Evolutionary conservation across 2,888 invertebrate genomes (phyloP).

Genomic region (Callinectes sapidus): DNA sequence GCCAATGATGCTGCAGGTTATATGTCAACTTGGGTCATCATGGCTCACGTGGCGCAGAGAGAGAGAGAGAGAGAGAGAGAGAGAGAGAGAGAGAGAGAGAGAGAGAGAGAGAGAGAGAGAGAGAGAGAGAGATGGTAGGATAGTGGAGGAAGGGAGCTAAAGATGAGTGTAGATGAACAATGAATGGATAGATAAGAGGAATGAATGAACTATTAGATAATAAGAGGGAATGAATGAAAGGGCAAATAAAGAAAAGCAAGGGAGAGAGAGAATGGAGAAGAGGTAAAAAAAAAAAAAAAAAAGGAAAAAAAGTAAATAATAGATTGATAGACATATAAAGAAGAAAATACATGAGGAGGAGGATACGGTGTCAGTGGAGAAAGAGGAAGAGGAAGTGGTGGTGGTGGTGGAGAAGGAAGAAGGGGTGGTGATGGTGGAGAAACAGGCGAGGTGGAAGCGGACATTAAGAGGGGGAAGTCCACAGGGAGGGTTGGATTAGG

Average conservation of each 20-base stretch:
- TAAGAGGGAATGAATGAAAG: background rate
- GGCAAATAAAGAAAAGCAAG: background rate
- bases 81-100: conserved; percentile 25
- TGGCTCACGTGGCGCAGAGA: background rate
- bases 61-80: conserved; percentile 25
- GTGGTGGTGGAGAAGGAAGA: no score
- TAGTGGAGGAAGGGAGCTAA: no score
- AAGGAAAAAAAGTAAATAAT: background rate
- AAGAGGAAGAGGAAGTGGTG: no score
- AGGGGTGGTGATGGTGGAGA: no score
- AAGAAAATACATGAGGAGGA: background rate
- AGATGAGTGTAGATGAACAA: background rate
- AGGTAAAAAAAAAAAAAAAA: background rate
- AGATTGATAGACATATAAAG: background rate
- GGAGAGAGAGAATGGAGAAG: background rate
- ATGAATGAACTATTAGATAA: background rate
- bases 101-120: conserved; percentile 25
- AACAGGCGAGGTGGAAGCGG: no score
- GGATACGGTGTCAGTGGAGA: no score
- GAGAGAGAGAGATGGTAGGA: conserved; percentile 25
- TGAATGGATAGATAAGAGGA: background rate
- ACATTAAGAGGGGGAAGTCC: no score
- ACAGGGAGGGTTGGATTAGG: no score
- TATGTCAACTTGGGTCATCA: background rate
- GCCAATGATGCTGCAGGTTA: background rate